A percentile compares a stretch with the other conserved stretches of the same genome.
These are phyloP conservation scores for Dryas iulia DNA, from an alignment of 1,140 invertebrate species.

Conservation along the genomic window DNA sequence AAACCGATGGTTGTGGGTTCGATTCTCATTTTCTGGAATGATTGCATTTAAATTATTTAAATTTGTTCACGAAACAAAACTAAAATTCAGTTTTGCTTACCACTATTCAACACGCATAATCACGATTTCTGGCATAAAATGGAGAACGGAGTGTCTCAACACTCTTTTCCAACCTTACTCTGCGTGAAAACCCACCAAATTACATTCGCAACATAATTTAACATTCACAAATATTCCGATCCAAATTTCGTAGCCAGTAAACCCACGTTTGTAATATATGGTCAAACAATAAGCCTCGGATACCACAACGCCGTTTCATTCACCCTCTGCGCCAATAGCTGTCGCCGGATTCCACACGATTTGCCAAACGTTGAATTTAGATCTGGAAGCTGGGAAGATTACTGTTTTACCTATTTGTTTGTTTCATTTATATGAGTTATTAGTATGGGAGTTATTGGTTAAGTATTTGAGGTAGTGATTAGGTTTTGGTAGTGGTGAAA, in stretches of 20 bases:
- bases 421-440: background rate
- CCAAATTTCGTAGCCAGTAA: background rate
- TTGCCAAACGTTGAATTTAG: conserved; percentile 5
- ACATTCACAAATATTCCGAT: background rate
- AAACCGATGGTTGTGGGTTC: too few species aligned
- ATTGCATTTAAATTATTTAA: too few species aligned
- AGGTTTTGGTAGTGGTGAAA: too few species aligned
- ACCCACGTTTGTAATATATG: conserved; percentile 2
- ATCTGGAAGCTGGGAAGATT: background rate
- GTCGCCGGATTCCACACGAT: conserved; percentile 9
- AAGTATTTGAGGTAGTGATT: background rate
- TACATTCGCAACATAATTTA: background rate
- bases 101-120: too few species aligned
- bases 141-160: too few species aligned
- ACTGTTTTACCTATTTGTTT: background rate
- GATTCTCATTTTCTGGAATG: too few species aligned
- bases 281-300: conserved; percentile 7
- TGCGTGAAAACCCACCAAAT: background rate
- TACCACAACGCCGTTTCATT: background rate
- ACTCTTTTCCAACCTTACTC: too few species aligned
- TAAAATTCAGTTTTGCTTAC: too few species aligned
- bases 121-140: too few species aligned
- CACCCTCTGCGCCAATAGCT: conserved; percentile 3
- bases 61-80: too few species aligned
- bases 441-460: too few species aligned